Base-by-base conservation (phyloP, 2,113 vertebrate species). In the Brachirus orientalis region DNA sequence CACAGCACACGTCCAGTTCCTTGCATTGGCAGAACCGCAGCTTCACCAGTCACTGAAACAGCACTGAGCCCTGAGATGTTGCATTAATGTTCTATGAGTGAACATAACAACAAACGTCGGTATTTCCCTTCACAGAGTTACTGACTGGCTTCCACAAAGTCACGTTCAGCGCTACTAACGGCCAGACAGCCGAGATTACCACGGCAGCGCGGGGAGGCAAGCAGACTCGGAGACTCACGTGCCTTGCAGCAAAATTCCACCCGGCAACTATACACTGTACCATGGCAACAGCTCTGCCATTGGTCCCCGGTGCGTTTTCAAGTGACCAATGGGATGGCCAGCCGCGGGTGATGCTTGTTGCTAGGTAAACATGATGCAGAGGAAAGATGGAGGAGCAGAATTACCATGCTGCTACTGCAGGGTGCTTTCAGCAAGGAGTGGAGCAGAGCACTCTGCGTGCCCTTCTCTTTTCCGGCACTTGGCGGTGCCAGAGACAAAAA, bases 321-420 rank as follows among this genome's bases (percentile, higher is more conserved):
- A 90, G 87, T 92, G 92, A 91, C 95, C 94, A 96, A 95, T 95
- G 90, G 91, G 92, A 94, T 90, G 88, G 91, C 89, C 90, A 85
- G 84, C 76, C 90, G 89, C 86, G 91, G 93, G 90, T 95, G 95
- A 95, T 95, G 94, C 94, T 94, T 95, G 91, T 95, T 94, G 91
- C 95, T 95, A 95, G 94, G 94, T 94, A 94, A 94, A 94, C 93
- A 94, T 94, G 94, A 95, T 92, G 93, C 94, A 94, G 93, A 92
- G 94, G 93, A 91, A 94, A 94, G 94, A 95, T 94, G 94, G 87
- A 94, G 93, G 82, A 94, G 93, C 92, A 92, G 93, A 95, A 94
- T 93, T 90, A 89, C 86, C 87, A 90, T 89, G 87, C 87, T 82
- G 87, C 88, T 86, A 90, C 87, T 90, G 90, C 88, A 90, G 90